phyloP scores from a whole-genome alignment of 1,140 invertebrate species.

The Saccostrea cuccullata region DNA sequence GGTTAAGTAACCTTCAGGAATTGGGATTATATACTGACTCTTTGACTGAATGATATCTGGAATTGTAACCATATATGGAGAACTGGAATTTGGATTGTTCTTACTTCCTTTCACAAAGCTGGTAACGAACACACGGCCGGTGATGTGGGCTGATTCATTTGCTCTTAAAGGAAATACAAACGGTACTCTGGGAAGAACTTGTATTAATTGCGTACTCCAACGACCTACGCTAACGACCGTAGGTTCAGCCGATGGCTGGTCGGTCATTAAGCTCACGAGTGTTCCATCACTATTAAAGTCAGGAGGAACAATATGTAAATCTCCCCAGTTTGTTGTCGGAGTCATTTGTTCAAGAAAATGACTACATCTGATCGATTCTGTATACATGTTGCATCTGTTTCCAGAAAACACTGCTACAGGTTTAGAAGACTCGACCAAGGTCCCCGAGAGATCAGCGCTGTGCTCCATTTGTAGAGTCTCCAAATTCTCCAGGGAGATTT shows the following conservation, averaged over 20 bases:
- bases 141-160: not conserved
- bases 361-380: not conserved
- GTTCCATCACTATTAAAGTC: not conserved
- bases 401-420: not conserved
- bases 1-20: not conserved
- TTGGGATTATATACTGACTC: not conserved
- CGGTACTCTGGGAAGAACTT: not conserved
- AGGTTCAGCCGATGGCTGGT: not conserved
- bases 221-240: not conserved
- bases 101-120: not conserved
- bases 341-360: not conserved
- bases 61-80: not conserved
- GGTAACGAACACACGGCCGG: not conserved
- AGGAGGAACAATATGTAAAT: not conserved
- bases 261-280: not conserved
- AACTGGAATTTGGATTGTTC: not conserved
- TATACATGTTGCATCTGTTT: constrained; percentile 13
- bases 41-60: not conserved
- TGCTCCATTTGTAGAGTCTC: not conserved
- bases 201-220: too few species aligned
- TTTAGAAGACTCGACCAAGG: not conserved
- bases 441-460: not conserved
- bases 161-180: not conserved
- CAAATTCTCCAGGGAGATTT: not conserved
- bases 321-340: not conserved